phyloP scores from a whole-genome alignment of 2,797 vertebrate genomes.

The Phrynocephalus forsythii region DNA sequence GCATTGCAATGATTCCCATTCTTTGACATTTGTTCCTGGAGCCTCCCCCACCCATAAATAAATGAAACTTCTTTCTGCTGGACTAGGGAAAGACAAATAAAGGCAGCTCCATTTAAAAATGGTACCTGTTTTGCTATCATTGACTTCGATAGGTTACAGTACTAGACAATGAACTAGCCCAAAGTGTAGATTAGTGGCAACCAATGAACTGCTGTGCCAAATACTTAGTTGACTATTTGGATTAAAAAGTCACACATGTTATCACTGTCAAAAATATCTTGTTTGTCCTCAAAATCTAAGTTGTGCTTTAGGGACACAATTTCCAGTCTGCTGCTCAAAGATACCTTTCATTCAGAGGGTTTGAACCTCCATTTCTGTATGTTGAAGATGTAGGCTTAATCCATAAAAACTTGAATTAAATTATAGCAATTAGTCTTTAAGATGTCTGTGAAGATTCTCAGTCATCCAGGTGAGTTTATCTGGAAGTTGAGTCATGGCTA shows the following conservation, averaged over 20 bases:
- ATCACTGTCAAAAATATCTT: neutral
- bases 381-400: no score
- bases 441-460: no score
- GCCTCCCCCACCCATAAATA: neutral
- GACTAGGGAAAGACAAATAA: constrained; percentile 49
- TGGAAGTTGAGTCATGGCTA: no score
- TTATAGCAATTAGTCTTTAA: no score
- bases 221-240: neutral
- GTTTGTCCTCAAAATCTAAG: neutral
- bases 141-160: constrained; percentile 47
- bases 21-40: constrained; percentile 28
- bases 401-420: no score
- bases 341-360: neutral
- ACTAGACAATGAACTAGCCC: neutral
- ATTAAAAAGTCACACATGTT: neutral
- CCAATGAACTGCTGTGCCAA: neutral
- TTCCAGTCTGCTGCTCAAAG: neutral
- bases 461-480: no score
- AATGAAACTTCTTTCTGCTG: constrained; percentile 47
- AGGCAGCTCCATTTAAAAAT: constrained; percentile 55
- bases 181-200: constrained; percentile 12
- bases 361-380: no score
- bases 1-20: constrained; percentile 50
- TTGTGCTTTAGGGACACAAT: neutral
- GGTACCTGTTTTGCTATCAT: constrained; percentile 52